Conservation (phyloP, 1,140 invertebrate genomes). For the Drosophila jambulina region DNA sequence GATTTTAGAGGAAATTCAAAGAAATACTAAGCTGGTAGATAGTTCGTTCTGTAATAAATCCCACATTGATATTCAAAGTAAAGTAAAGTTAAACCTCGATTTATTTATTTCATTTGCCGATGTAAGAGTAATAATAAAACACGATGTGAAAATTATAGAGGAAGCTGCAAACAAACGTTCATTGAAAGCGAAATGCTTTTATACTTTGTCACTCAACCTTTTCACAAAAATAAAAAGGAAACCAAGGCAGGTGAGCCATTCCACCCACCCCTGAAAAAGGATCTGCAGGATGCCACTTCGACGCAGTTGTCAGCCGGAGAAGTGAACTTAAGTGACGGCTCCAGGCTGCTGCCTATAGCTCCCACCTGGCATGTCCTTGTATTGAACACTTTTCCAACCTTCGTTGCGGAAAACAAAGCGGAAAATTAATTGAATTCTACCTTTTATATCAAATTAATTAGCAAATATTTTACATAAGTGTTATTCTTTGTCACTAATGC, state of each 20-base stretch:
- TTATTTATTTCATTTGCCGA: constrained; percentile 1
- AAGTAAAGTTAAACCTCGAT: not conserved
- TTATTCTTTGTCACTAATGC: not conserved
- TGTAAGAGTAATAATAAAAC: not conserved
- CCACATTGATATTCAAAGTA: not conserved
- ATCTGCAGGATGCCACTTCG: constrained; percentile 45
- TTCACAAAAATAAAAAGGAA: not conserved
- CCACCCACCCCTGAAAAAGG: not conserved
- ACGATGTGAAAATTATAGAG: constrained; percentile 2
- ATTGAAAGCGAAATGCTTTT: constrained; percentile 74
- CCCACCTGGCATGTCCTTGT: not conserved
- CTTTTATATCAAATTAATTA: not conserved
- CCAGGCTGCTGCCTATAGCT: constrained; percentile 2
- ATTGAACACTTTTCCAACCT: not conserved
- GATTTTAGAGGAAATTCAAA: not conserved
- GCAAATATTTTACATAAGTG: too few species aligned
- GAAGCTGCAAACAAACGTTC: constrained; percentile 35
- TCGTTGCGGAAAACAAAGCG: not conserved
- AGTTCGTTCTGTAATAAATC: constrained; percentile 27
- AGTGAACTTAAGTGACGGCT: constrained; percentile 66
- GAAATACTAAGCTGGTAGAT: not conserved
- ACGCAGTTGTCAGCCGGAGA: constrained; percentile 42
- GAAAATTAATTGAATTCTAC: too few species aligned
- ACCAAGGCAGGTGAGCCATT: not conserved
- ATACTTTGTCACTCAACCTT: constrained; percentile 32